These are phyloP conservation scores for Hylomyscus alleni DNA, from an alignment of 2,797 vertebrate species.

Conservation along the genomic window DNA sequence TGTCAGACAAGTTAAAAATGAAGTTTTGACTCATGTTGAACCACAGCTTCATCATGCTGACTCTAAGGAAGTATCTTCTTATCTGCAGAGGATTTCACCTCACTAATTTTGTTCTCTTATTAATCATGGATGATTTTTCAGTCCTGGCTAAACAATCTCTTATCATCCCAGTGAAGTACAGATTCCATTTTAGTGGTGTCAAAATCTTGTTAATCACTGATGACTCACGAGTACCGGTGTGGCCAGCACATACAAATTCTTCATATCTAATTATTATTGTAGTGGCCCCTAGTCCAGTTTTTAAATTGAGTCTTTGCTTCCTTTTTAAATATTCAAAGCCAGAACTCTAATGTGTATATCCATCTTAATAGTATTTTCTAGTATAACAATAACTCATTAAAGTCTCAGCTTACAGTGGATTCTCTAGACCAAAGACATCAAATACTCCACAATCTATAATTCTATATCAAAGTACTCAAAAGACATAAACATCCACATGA, in stretches of 20 bases:
- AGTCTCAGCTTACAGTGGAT: neutral
- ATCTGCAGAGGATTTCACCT: neutral
- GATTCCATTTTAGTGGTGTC: neutral
- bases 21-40: too few relatives aligned
- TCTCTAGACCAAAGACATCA: neutral
- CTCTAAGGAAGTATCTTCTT: neutral
- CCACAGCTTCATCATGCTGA: neutral
- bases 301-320: neutral
- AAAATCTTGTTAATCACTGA: neutral
- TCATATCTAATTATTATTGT: neutral
- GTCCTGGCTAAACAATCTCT: neutral
- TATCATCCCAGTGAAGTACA: neutral
- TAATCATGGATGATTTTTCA: neutral
- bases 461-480: neutral
- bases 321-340: neutral
- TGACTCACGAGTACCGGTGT: neutral
- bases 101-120: neutral
- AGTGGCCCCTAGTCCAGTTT: neutral
- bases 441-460: neutral
- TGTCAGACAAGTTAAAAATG: too few relatives aligned
- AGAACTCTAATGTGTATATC: neutral
- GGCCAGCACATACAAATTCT: neutral
- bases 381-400: neutral
- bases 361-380: neutral
- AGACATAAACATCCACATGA: neutral